phyloP scores from a whole-genome alignment of 1,140 invertebrate species.

The Penaeus chinensis region DNA sequence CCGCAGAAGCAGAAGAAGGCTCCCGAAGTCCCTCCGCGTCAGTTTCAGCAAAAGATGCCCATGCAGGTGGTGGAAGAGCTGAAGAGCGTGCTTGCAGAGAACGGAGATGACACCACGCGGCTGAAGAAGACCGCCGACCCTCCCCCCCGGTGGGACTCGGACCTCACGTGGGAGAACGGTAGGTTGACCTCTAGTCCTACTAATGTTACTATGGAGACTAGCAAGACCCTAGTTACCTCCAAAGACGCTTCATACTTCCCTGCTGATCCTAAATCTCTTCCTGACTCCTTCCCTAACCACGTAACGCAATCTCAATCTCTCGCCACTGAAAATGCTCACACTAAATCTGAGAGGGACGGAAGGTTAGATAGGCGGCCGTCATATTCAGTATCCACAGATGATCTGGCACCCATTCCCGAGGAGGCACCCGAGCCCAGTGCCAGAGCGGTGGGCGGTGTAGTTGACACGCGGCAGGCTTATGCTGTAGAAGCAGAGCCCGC shows the following conservation, averaged over 20 bases:
- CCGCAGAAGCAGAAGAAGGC: slow-evolving; percentile 31
- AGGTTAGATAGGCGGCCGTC: slow-evolving; percentile 52
- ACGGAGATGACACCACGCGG: slow-evolving; percentile 18
- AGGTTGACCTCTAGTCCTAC: slow-evolving; percentile 46
- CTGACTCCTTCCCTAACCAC: slow-evolving; percentile 35
- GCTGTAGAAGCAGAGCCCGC: neutral
- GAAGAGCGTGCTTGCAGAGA: slow-evolving; percentile 57
- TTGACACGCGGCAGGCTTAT: slow-evolving; percentile 17
- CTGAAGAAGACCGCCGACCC: slow-evolving; percentile 49
- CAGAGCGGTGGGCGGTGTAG: slow-evolving; percentile 17
- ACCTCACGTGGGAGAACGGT: slow-evolving; percentile 51
- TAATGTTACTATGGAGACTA: slow-evolving; percentile 43
- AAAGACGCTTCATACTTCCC: slow-evolving; percentile 40
- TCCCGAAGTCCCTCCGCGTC: slow-evolving; percentile 36
- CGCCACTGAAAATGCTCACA: slow-evolving; percentile 20
- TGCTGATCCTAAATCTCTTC: slow-evolving; percentile 32
- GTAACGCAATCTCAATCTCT: slow-evolving; percentile 38
- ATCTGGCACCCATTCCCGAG: slow-evolving; percentile 39
- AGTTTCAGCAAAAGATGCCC: slow-evolving; percentile 62
- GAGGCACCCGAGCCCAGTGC: slow-evolving; percentile 22
- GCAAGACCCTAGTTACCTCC: slow-evolving; percentile 35
- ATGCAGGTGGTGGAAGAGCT: slow-evolving; percentile 60
- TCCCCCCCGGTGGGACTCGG: slow-evolving; percentile 57
- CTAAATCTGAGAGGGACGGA: slow-evolving; percentile 47
- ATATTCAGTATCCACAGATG: slow-evolving; percentile 57